Percentiles rank a stretch among this genome's conserved stretches.
Evolutionary conservation across 2,113 vertebrate species (phyloP).

Genomic region (Ciconia stormi): DNA sequence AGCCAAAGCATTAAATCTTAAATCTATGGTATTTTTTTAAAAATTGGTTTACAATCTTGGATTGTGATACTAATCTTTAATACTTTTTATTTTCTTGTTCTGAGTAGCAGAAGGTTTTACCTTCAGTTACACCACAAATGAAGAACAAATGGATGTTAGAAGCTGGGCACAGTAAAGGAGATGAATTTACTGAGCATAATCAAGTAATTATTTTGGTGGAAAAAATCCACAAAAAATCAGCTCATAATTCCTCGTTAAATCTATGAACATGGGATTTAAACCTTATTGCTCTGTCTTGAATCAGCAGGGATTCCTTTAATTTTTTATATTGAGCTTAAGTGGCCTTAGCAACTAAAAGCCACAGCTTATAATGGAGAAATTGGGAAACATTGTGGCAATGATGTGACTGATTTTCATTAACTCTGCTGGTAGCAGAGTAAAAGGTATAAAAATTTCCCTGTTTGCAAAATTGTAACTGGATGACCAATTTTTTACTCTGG

Average conservation of each 20-base stretch:
- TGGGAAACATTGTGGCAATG: neutral
- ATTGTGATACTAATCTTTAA: neutral
- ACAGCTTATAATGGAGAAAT: neutral
- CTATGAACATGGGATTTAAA: neutral
- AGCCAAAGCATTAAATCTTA: neutral
- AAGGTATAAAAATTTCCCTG: neutral
- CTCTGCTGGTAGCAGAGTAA: neutral
- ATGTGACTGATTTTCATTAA: neutral
- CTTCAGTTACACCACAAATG: neutral
- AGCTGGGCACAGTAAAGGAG: neutral
- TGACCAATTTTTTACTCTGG: neutral
- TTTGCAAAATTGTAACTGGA: neutral
- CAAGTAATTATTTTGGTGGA: neutral
- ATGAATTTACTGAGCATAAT: neutral
- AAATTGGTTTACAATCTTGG: neutral
- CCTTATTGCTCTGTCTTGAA: neutral
- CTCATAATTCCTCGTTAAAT: neutral
- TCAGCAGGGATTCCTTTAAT: neutral
- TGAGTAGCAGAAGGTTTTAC: neutral
- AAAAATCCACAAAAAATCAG: neutral
- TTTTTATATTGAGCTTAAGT: neutral
- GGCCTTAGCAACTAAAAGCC: neutral
- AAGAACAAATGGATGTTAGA: neutral
- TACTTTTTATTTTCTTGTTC: neutral
- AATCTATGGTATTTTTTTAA: rapidly evolving